Base-by-base conservation (phyloP, 2,888 invertebrate genomes). In the Synergus japonicus region DNA sequence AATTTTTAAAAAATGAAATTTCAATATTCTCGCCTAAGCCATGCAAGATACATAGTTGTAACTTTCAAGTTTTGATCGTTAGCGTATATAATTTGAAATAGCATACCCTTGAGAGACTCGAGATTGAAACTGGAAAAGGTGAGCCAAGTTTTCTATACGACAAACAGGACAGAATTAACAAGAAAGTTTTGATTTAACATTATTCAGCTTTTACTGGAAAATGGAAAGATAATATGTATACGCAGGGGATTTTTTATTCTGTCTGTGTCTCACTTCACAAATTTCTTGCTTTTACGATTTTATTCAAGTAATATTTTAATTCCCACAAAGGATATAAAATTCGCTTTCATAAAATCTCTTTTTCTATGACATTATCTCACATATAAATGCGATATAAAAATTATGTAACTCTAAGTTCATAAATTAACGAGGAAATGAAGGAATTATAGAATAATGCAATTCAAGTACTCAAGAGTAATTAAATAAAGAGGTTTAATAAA, bases 221-320 rank as follows among this genome's bases (percentile, higher is more conserved):
- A 15, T 37, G 12, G 15, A 64, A 37, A 65, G 41, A 43, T 8
- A 2, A 65, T 41, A 65, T 41, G 41, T 5, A 65, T 37, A 18
- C 29, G 29, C 29, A 29, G 29, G 29, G 29, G 29, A 29, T 29
- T 3, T 29, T 3, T 29, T 0, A 29, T 3, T 29, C 15, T 37
- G 9, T 15, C 10, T 29, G 4, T 64, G 5, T 41, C 10, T 29
- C 13, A 37, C 37, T 41, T 65, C 41, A 65, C 65, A 41, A 41
- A n/a, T 65, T 9, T 65, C 41, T 41, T 67, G 67, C 67, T 44
- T 44, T 44, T 22, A 10, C 37, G 49, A 69, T 13, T 29, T 69
- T 49, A 49, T 69, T 69, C 22, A 9, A 49, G 29, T 69, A 46
- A 49, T 46, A 49, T 69, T 49, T 69, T 37, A 69, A 69, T 29